Conservation (phyloP, 2,113 vertebrate species). For the Peromyscus polionotus region DNA sequence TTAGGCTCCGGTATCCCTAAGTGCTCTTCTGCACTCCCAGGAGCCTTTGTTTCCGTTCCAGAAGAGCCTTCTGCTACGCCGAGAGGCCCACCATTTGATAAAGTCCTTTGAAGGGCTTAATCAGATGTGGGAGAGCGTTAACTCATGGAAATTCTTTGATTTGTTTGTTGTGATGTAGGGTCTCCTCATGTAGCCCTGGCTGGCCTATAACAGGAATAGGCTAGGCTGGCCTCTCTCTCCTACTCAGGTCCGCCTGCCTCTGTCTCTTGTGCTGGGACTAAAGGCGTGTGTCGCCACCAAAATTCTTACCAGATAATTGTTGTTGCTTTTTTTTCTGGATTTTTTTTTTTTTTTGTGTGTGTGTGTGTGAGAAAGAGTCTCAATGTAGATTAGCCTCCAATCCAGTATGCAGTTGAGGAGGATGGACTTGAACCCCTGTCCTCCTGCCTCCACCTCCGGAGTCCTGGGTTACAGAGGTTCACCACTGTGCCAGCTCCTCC, state of each 20-base stretch:
- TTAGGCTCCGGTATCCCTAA: background rate
- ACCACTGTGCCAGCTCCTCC: too few species aligned
- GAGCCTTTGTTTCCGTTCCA: background rate
- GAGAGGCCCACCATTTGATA: background rate
- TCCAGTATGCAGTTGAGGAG: too few species aligned
- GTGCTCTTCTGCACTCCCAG: background rate
- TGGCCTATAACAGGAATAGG: background rate
- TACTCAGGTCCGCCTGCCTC: background rate
- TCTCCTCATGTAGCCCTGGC: background rate
- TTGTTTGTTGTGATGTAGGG: background rate
- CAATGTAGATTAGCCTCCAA: background rate
- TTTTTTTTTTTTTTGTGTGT: too few species aligned
- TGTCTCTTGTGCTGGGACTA: background rate
- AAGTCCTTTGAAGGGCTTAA: background rate
- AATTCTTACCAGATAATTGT: background rate
- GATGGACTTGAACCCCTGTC: background rate
- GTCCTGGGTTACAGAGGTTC: too few species aligned
- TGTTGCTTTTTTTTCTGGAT: background rate
- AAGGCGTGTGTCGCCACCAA: background rate
- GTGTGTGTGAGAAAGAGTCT: background rate
- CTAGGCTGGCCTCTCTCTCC: background rate
- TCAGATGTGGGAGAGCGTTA: conserved; percentile 11
- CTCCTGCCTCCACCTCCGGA: background rate
- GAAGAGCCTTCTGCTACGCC: background rate
- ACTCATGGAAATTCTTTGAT: background rate